phyloP scores from a whole-genome alignment of 1,140 invertebrate genomes.

The Drosophila pachea region DNA sequence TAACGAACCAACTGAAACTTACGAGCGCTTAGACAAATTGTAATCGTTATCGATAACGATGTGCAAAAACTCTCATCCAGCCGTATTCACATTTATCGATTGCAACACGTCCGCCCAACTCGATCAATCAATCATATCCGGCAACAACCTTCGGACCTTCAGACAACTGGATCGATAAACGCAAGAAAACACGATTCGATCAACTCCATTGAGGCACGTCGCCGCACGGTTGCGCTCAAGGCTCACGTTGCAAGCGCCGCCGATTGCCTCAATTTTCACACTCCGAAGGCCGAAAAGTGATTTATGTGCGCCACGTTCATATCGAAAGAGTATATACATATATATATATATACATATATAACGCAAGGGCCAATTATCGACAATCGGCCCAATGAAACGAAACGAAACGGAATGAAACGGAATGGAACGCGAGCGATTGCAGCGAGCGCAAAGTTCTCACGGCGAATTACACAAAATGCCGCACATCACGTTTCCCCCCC shows the following conservation, averaged over 20 bases:
- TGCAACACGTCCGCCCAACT: no score
- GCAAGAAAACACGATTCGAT: slow-evolving; percentile 18
- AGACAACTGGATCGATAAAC: slow-evolving; percentile 10
- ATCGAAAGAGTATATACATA: no score
- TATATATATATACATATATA: no score
- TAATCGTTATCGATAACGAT: background rate
- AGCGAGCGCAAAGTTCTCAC: slow-evolving; percentile 61
- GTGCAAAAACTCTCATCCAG: background rate
- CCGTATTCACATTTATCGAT: no score
- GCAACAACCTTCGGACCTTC: no score
- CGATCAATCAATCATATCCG: no score
- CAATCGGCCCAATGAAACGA: background rate
- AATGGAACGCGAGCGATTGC: slow-evolving; percentile 64
- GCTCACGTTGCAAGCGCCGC: slow-evolving; percentile 6
- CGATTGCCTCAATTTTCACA: slow-evolving; percentile 67
- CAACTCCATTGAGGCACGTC: slow-evolving; percentile 40
- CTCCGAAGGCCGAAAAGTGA: slow-evolving; percentile 56
- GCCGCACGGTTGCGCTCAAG: slow-evolving; percentile 15
- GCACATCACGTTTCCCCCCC: slow-evolving; percentile 75
- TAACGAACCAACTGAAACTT: no score
- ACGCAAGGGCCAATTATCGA: background rate
- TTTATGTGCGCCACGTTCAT: slow-evolving; percentile 18
- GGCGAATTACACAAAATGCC: slow-evolving; percentile 75
- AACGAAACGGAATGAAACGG: slow-evolving; percentile 25
- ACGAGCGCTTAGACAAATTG: no score